phyloP scores from a whole-genome alignment of 92 coral and sea anemone species.

The Palythoa grandiflora region DNA sequence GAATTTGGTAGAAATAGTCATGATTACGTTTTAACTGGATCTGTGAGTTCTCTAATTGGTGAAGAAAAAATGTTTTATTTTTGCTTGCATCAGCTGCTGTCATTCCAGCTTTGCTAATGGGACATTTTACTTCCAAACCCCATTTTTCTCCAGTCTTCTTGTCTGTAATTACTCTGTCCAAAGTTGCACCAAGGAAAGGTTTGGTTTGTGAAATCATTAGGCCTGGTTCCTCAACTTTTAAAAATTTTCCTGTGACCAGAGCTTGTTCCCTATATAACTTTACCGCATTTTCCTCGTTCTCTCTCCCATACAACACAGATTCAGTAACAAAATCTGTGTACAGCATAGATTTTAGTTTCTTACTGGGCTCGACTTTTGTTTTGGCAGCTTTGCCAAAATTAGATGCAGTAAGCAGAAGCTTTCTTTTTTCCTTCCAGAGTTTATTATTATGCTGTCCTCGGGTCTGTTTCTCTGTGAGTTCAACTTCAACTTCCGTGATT shows the following conservation, averaged over 20 bases:
- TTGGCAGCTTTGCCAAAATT: conserved; percentile 70
- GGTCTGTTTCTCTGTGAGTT: conserved; percentile 56
- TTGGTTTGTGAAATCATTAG: conserved; percentile 55
- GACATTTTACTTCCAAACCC: conserved; percentile 63
- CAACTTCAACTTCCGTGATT: conserved; percentile 28
- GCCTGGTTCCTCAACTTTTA: conserved; percentile 60
- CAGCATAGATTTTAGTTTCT: conserved; percentile 66
- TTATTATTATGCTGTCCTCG: conserved; percentile 62
- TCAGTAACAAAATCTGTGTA: conserved; percentile 64
- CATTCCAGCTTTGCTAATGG: conserved; percentile 67
- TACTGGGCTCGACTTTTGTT: conserved; percentile 60
- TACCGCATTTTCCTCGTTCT: conserved; percentile 62
- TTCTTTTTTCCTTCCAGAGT: conserved; percentile 67
- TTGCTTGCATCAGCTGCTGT: conserved; percentile 63
- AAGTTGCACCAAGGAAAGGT: neutral
- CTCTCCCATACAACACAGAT: conserved; percentile 53
- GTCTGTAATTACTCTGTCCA: conserved; percentile 36
- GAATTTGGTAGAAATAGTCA: conserved; percentile 46
- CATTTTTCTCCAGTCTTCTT: conserved; percentile 52
- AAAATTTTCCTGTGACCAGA: conserved; percentile 8
- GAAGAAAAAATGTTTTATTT: conserved; percentile 48
- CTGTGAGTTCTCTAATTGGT: conserved; percentile 29
- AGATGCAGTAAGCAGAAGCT: conserved; percentile 62
- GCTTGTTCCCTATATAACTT: conserved; percentile 44
- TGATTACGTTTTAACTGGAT: conserved; percentile 47